Base-by-base conservation (phyloP, 1,140 invertebrate genomes). In the Chrysomallon squamiferum region DNA sequence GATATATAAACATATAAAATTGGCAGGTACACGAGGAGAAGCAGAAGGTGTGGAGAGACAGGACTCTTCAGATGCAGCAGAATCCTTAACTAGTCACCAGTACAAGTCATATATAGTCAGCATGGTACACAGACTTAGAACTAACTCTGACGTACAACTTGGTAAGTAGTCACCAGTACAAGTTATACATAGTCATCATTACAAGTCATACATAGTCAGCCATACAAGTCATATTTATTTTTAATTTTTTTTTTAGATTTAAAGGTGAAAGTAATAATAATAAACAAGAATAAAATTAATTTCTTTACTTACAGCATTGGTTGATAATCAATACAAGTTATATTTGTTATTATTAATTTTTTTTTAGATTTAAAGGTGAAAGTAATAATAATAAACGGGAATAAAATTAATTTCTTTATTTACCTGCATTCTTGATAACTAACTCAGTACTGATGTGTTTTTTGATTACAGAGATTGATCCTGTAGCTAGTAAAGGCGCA, bases 81-180 rank as follows among this genome's bases (percentile, higher is more conserved):
- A 78, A 30, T 77, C 78, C 0, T 64, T 83, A 20, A 83, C 73
- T 15, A 82, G 81, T 69, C 81, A 81, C 52, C 83, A 84, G 62
- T 95, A 95, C 85, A 92, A 94, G 78, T 90, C 92, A 2, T 96
- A 92, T 82, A 90, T 89, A 76, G 92, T 95, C 2, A 88, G 89
- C 69, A 88, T 95, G 69, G 87, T 94, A 29, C 91, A 92, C 77
- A 93, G 92, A 88, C 88, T 95, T 43, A 85, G 92, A 73, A 88
- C 92, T 11, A 95, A 93, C 80, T 91, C 90, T 30, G 91, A 94
- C 72, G 92, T 96, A 5, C 92, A 93, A 75, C 86, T 96, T 45
- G 93, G 88, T 88, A 75, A 75, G 76, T 29, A 82, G 81, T 69
- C 81, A 81, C 52, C 83, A 84, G 62, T 95, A 95, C 85, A 92